A percentile compares a stretch with the other conserved stretches of the same genome.
These are phyloP conservation scores for Heliconius aoede DNA, from an alignment of 2,888 invertebrate species.

Conservation along the genomic window DNA sequence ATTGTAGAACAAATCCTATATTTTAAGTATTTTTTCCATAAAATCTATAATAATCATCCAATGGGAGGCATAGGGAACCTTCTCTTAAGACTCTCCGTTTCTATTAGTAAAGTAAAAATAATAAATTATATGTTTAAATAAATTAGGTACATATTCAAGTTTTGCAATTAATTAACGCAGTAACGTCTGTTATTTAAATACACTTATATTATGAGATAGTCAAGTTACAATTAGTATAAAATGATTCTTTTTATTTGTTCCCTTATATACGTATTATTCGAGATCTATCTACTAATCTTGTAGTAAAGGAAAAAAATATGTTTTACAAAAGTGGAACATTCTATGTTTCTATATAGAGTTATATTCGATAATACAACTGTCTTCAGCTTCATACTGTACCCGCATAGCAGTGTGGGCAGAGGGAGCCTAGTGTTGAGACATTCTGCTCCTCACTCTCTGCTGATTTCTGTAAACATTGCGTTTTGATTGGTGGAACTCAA, in stretches of 20 bases:
- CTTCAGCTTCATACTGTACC: no score
- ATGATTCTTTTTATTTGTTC: neutral
- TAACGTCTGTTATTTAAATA: neutral
- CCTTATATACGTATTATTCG: conserved; percentile 1
- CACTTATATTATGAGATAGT: no score
- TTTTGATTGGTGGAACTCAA: no score
- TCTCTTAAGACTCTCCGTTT: neutral
- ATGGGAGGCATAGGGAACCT: neutral
- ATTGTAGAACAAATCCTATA: neutral
- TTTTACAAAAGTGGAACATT: conserved; percentile 1
- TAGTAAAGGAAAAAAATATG: conserved; percentile 14
- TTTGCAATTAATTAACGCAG: neutral
- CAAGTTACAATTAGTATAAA: neutral
- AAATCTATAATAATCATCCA: neutral
- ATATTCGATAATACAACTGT: neutral
- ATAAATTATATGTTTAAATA: neutral
- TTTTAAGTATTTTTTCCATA: neutral
- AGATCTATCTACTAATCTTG: neutral
- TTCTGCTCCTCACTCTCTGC: no score
- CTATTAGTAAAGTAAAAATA: neutral
- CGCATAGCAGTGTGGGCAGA: no score
- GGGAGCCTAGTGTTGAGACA: no score
- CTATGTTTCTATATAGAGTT: conserved; percentile 16
- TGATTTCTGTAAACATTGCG: no score
- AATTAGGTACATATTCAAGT: neutral